Conservation (phyloP, 2,888 invertebrate genomes). For the Melinaea menophilus region DNA sequence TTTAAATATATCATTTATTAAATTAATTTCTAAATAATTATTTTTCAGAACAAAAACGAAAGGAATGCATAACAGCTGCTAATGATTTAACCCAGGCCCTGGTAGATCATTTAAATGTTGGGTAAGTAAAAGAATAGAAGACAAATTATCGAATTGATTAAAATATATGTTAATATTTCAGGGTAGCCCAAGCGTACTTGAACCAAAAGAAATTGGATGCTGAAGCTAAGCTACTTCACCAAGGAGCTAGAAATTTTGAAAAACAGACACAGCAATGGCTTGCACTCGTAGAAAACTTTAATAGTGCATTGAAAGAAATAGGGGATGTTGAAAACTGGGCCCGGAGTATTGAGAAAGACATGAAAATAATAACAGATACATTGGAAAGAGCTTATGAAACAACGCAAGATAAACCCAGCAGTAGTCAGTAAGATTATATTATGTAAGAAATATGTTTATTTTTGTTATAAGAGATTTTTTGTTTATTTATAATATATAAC, state of each 20-base stretch:
- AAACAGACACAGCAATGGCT: conserved; percentile 99
- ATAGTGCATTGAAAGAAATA: conserved; percentile 93
- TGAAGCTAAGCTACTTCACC: conserved; percentile 96
- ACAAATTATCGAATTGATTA: too few relatives aligned
- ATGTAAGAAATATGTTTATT: neutral
- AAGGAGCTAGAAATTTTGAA: conserved; percentile 95
- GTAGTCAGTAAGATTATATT: conserved; percentile 39
- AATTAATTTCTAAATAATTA: neutral
- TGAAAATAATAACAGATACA: conserved; percentile 93
- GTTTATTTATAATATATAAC: too few relatives aligned
- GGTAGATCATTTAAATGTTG: conserved; percentile 98
- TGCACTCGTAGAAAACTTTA: conserved; percentile 92
- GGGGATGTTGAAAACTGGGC: conserved; percentile 99
- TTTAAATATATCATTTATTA: neutral
- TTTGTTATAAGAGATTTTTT: neutral
- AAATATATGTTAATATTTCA: conserved; percentile 54
- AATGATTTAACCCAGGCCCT: conserved; percentile 95
- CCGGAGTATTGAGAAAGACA: conserved; percentile 96
- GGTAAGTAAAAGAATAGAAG: conserved; percentile 75
- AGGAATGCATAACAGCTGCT: conserved; percentile 95
- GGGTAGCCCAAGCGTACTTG: conserved; percentile 98
- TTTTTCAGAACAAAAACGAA: conserved; percentile 90
- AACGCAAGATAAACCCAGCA: conserved; percentile 60
- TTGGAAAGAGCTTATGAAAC: conserved; percentile 95
- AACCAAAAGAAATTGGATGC: conserved; percentile 98